phyloP scores from a whole-genome alignment of 2,113 vertebrate species.

The Apteryx mantelli region DNA sequence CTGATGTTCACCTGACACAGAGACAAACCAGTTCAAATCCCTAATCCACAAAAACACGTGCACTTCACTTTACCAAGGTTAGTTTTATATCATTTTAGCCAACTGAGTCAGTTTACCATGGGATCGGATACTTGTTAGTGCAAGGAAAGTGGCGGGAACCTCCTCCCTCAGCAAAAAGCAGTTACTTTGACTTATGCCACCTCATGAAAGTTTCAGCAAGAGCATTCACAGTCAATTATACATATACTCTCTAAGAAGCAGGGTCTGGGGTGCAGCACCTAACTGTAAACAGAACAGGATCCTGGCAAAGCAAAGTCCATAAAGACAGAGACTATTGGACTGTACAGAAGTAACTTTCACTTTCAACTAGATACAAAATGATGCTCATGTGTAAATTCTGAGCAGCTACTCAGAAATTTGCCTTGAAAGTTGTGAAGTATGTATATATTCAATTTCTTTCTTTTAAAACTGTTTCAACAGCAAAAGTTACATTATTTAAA shows the following conservation, averaged over 20 bases:
- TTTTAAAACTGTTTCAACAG: background rate
- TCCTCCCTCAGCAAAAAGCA: background rate
- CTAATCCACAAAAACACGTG: background rate
- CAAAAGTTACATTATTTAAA: background rate
- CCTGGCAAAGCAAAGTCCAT: background rate
- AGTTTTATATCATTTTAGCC: background rate
- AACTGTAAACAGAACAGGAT: background rate
- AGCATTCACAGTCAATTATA: background rate
- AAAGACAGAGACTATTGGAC: background rate
- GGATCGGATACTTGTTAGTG: background rate
- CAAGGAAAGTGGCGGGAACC: background rate
- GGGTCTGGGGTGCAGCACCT: background rate
- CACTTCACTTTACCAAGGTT: background rate
- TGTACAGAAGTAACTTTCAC: background rate
- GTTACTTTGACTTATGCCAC: background rate
- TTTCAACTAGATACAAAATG: background rate
- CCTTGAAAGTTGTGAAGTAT: background rate
- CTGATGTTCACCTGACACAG: background rate
- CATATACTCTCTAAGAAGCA: background rate
- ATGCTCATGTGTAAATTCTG: background rate
- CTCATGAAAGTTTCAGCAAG: background rate
- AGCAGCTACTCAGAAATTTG: background rate
- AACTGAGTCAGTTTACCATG: background rate
- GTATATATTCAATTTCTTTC: background rate
- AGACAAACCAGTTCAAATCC: background rate